Conservation (phyloP, 2,888 invertebrate species). For the Epirrita christyi region DNA sequence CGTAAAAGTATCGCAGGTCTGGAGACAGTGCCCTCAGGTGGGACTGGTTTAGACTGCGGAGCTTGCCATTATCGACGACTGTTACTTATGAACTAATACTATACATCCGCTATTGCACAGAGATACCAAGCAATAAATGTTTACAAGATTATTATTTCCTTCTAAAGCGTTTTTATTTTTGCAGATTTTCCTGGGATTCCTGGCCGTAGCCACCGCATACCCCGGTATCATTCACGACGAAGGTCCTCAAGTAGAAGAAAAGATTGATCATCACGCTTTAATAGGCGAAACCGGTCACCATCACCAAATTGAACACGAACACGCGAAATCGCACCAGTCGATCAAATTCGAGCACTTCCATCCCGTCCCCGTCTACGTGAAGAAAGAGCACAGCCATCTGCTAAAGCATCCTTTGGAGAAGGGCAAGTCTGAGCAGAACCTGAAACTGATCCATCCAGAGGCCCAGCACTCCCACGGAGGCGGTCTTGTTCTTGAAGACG, state of each 20-base stretch:
- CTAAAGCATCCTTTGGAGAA: conserved; percentile 87
- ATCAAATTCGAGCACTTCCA: conserved; percentile 89
- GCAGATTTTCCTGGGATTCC: conserved; percentile 79
- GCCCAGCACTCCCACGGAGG: conserved; percentile 84
- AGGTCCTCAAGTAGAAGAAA: conserved; percentile 67
- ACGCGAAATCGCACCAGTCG: conserved; percentile 88
- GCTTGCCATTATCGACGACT: conserved; percentile 36
- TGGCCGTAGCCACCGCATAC: conserved; percentile 74
- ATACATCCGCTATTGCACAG: conserved; percentile 22
- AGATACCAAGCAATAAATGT: conserved; percentile 6
- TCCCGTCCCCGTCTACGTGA: conserved; percentile 88
- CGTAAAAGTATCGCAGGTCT: conserved; percentile 51
- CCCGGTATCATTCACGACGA: conserved; percentile 78
- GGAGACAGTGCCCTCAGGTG: conserved; percentile 50
- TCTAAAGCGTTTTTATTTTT: conserved; percentile 31
- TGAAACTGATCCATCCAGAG: conserved; percentile 86
- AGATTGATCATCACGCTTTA: conserved; percentile 67
- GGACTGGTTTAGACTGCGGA: conserved; percentile 54
- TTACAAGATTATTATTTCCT: not conserved
- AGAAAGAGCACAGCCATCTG: conserved; percentile 87
- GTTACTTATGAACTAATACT: conserved; percentile 32
- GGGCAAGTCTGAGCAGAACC: conserved; percentile 85
- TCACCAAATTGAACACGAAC: conserved; percentile 86
- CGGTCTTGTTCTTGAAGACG: conserved; percentile 86
- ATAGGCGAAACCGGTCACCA: conserved; percentile 83